Base-by-base conservation (phyloP, 2,888 invertebrate genomes). In the Lymantria monacha region DNA sequence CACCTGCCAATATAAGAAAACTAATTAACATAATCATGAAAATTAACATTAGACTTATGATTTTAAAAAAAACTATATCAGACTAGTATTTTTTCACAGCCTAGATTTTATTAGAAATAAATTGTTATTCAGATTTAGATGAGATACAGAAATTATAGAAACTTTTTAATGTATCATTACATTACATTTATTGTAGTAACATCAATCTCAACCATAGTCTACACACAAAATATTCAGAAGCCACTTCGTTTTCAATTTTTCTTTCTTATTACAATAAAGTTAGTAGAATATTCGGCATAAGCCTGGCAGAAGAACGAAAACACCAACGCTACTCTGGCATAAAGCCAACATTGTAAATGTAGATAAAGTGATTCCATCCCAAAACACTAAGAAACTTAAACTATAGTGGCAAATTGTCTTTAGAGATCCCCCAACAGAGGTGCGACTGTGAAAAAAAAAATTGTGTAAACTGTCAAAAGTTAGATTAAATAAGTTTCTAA, bases 401-500 rank as follows among this genome's bases (percentile, higher is more conserved):
- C 70, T 70, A 69, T 66, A 61, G 49, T 44, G 53, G 57, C 53
- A 65, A 67, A 66, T 63, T 68, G 71, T 69, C 63, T 68, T 71
- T 73, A 70, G 66, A 52, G 57, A 48, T 48, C 42, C 36, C 52
- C 47, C 46, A 41, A 51, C 44, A 56, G 49, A 48, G 49, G 52
- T 48, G 45, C 12, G 50, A 44, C 38, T 10, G 38, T 33, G 38
- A 41, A 41, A 57, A 55, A 22, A 76, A 80, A 78, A 75, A 66
- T n/a, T 54, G 63, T 57, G 66, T 64, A 74, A 72, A 81, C 74
- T 70, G 70, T 69, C 73, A 71, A 79, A 83, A 83, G 79, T 84
- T 83, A 81, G 76, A 84, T 82, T 83, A 80, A 78, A 82, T 72
- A 79, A 83, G 76, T 82, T 83, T 72, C 65, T 60, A 50, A 54